Base-by-base conservation (phyloP, 1,140 invertebrate species). In the Stratiolaelaps scimitus region DNA sequence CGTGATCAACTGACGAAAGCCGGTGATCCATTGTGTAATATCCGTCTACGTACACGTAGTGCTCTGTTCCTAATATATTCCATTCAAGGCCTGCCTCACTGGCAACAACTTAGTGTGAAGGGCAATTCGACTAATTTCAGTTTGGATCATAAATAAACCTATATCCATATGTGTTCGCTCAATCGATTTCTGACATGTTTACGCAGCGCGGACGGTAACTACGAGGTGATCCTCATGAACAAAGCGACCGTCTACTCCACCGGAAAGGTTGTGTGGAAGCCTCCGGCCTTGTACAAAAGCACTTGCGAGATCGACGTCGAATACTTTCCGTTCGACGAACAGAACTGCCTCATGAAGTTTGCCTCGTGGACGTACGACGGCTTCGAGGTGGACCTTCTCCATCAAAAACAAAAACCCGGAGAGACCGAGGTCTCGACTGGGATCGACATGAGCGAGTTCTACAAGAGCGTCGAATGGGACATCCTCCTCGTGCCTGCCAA, bases 281-380 rank as follows among this genome's bases (percentile, higher is more conserved):
- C 80, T 13, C 82, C 81, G 26, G 94, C 94, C 6, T 97, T 98
- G 74, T 98, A 96, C 75, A 98, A 98, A 76, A 95, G 91, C 15
- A 96, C 92, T 1, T 99, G 95, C 73, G 89, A 94, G 78, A 92
- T 94, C 67, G 91, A 96, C 75, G 91, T 97, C 0, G 81, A 87
- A 53, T 82, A 93, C 75, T 97, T 98, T 77, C 92, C 92, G 0
- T 97, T 95, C 74, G 93, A 96, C 78, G 87, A 95, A 72, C 94
- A 98, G 75, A 89, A 87, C 0, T 94, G 90, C 76, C 89, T 91
- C 76, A 87, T 94, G 84, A 93, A 92, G 70, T 94, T 94, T 73
- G 94, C 93, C 4, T 95, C 91, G 0, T 98, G 94, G 95, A 94
- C 91, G 1, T 98, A 97, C 75, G 92, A 97, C 73, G 92, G 92